Evolutionary conservation across 2,888 invertebrate genomes (phyloP), one percentile per base, ranked within the genome.

Genomic region (Smittia sp.): DNA sequence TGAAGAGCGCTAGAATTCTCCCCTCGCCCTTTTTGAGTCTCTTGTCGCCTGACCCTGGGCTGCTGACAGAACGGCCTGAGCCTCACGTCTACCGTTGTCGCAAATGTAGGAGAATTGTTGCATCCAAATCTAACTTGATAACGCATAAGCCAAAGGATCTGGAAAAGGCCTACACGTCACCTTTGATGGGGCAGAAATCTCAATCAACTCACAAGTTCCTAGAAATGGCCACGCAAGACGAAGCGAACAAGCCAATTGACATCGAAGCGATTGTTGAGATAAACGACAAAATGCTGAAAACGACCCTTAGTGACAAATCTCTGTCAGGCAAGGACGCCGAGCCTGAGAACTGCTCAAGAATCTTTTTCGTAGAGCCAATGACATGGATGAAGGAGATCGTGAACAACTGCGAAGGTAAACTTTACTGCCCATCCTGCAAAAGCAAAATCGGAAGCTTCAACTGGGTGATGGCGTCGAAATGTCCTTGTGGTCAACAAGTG

Each of bases 381-480:
- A 85, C 88, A 11, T 96, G 96, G 96, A 96, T 96, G 94, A 85
- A 85, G 68, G 86, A 88, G 78, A 15, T 15, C 13, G 88, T 91
- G 63, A 87, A 88, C 77, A 85, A 84, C 74, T 85, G 89, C 13
- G 89, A 91, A 78, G 95, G 95, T 46, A 94, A 95, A 82, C 85
- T 96, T 75, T 86, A 89, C 81, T 92, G 96, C 81, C 93, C 95
- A 65, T 92, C 93, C 80, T 96, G 96, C 79, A 84, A 84, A 75
- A 87, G 88, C 75, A 95, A 96, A 83, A 85, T 96, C 75, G 96
- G 96, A 27, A 93, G 92, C 74, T 96, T 92, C 80, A 94, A 92
- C 80, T 96, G 96, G 96, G 86, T 92, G 75, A 91, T 90, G 87
- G 93, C 91, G 73, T 94, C 93, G 78, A 90, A 91, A 77, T 96